A percentile compares a stretch with the other conserved stretches of the same genome.
These are phyloP conservation scores for Sepioteuthis lessoniana DNA, from an alignment of 2,888 invertebrate genomes.

Conservation along the genomic window DNA sequence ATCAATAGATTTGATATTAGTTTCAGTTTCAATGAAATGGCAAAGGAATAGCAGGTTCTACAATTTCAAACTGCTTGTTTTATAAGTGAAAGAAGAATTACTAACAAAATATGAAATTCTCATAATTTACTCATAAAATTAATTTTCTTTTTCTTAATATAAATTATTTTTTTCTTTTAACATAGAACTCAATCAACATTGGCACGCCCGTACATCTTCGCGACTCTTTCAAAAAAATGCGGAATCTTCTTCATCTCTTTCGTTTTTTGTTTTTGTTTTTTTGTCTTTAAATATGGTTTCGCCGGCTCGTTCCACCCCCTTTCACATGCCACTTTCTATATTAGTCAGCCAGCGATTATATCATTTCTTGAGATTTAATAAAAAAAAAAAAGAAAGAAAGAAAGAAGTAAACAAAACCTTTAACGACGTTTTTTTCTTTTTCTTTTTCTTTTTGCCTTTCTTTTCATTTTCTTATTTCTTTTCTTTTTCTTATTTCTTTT, in stretches of 20 bases:
- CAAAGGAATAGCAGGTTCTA: not conserved
- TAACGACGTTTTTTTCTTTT: too few species aligned
- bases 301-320: not conserved
- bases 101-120: not conserved
- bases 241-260: not conserved
- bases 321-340: not conserved
- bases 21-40: too few species aligned
- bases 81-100: not conserved
- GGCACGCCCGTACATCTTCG: not conserved
- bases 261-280: not conserved
- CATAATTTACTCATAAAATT: not conserved
- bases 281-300: not conserved
- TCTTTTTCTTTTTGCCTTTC: too few species aligned
- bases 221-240: not conserved
- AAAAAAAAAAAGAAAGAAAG: too few species aligned
- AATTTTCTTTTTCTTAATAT: not conserved
- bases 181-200: not conserved
- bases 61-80: not conserved
- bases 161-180: not conserved
- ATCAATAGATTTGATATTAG: too few species aligned
- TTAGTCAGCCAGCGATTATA: constrained; percentile 33
- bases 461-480: too few species aligned
- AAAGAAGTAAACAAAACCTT: too few species aligned
- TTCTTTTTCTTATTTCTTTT: not conserved
- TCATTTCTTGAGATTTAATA: not conserved